A percentile compares a stretch with the other conserved stretches of the same genome.
These are phyloP conservation scores for Amblyornis subalaris DNA, from an alignment of 2,113 vertebrate genomes.

Conservation along the genomic window DNA sequence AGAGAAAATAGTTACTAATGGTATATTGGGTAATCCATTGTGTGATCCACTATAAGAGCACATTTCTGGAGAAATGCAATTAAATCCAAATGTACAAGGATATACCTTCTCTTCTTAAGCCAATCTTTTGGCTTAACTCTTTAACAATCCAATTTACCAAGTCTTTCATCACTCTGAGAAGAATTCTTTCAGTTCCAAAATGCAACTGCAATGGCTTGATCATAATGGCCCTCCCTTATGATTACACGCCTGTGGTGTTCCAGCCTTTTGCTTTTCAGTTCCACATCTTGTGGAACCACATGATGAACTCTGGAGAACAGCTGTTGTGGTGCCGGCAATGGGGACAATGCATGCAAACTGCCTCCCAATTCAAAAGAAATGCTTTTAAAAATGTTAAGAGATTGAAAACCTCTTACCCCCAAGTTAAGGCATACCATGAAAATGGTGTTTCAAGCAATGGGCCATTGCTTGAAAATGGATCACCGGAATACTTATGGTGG, in stretches of 20 bases:
- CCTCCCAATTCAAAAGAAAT: not conserved
- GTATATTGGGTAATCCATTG: not conserved
- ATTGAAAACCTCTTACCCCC: not conserved
- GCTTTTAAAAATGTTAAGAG: not conserved
- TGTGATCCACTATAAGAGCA: not conserved
- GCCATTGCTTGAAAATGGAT: not conserved
- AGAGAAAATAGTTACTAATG: not conserved
- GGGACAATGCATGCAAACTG: not conserved
- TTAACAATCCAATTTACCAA: not conserved
- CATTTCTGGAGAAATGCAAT: not conserved
- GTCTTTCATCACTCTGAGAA: slow-evolving; percentile 1
- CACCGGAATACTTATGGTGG: not conserved
- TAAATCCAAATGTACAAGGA: not conserved
- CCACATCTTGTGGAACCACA: not conserved
- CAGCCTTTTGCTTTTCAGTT: slow-evolving; percentile 17
- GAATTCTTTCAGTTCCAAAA: not conserved
- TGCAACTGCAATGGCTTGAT: not conserved
- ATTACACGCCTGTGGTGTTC: not conserved
- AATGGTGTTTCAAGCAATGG: not conserved
- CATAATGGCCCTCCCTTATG: not conserved
- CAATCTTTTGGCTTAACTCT: not conserved
- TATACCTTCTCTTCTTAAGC: not conserved
- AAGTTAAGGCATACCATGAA: not conserved
- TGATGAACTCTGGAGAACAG: not conserved
- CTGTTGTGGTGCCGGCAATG: slow-evolving; percentile 9